phyloP scores from a whole-genome alignment of 2,113 vertebrate genomes.

The Dissostichus mawsoni region DNA sequence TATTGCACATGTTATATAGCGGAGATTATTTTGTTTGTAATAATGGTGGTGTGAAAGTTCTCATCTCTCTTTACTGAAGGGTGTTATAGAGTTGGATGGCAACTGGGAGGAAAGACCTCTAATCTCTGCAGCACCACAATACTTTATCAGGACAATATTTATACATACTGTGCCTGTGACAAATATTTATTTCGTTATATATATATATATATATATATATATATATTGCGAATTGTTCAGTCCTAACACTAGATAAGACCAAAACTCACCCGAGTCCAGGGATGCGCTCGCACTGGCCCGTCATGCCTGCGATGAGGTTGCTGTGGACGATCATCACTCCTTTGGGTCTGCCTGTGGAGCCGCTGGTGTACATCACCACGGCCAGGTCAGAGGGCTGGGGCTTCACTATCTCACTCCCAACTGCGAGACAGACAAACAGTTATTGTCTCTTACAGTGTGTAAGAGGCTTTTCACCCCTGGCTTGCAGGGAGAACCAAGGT shows the following conservation, averaged over 20 bases:
- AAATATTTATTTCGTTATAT: too few species aligned
- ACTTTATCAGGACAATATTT: too few species aligned
- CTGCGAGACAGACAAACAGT: slow-evolving; percentile 76
- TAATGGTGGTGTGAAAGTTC: too few species aligned
- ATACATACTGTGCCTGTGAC: too few species aligned
- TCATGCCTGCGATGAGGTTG: slow-evolving; percentile 96
- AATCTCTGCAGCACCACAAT: too few species aligned
- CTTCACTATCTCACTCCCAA: slow-evolving; percentile 76
- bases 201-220: too few species aligned
- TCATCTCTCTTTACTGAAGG: too few species aligned
- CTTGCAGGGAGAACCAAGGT: neutral
- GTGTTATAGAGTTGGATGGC: too few species aligned
- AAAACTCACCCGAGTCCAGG: slow-evolving; percentile 92
- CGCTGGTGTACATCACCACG: slow-evolving; percentile 98
- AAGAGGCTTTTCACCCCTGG: neutral
- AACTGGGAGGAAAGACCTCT: too few species aligned
- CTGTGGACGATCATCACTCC: slow-evolving; percentile 97
- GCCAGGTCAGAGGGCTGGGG: slow-evolving; percentile 91
- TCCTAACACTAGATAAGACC: neutral
- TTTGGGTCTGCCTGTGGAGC: slow-evolving; percentile 95
- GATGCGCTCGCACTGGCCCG: slow-evolving; percentile 96
- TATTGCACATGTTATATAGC: too few species aligned
- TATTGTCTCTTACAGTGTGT: neutral
- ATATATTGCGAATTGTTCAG: too few species aligned
- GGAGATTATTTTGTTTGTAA: too few species aligned